A percentile compares a stretch with the other conserved stretches of the same genome.
Conservation (phyloP, 2,113 vertebrate genomes). For the Erythrocebus patas region DNA sequence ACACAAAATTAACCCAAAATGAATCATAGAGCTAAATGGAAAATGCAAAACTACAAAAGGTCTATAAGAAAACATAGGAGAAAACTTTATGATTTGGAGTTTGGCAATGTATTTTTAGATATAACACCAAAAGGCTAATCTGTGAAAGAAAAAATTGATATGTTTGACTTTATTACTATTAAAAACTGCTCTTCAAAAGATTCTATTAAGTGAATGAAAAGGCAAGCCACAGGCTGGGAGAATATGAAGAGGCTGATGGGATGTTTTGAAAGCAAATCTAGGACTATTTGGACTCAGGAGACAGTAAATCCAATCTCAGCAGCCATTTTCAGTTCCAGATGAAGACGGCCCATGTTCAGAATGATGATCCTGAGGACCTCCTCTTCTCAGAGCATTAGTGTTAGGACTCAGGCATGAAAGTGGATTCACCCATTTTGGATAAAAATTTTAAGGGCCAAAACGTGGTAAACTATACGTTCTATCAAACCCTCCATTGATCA, state of each 20-base stretch:
- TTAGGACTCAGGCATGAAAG: neutral
- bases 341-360: neutral
- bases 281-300: neutral
- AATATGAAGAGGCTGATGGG: neutral
- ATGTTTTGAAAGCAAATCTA: neutral
- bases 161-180: neutral
- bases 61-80: neutral
- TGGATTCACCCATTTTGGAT: neutral
- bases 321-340: neutral
- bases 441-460: neutral
- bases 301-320: neutral
- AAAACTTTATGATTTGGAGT: neutral
- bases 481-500: neutral
- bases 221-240: neutral
- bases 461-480: neutral
- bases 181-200: neutral
- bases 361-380: neutral
- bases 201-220: neutral
- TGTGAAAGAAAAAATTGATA: neutral
- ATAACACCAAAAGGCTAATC: neutral
- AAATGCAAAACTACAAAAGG: neutral
- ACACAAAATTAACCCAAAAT: neutral
- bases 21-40: neutral
- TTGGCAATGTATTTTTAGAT: neutral
- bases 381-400: neutral